Base-by-base conservation (phyloP, 2,797 vertebrate genomes). In the Acipenser transmontanus region DNA sequence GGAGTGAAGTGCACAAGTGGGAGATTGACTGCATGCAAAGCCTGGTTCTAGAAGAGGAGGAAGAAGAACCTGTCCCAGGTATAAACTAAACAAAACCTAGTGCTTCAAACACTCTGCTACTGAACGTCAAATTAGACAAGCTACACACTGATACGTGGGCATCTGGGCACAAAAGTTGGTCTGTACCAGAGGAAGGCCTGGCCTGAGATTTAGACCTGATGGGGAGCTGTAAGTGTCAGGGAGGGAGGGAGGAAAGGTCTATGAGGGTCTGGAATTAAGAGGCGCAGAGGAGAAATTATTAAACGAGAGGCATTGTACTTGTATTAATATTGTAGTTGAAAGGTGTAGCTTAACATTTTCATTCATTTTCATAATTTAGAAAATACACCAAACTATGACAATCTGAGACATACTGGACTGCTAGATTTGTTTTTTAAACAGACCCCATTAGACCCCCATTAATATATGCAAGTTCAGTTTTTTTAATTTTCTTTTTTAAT, bases 11-110 rank as follows among this genome's bases (percentile, higher is more conserved):
- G 63, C 85, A 89, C 56, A 86, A 88, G 69, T 91, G 86, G 85
- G 87, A 91, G 79, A 76, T 90, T 12, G 86, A 82, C 66, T 87
- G 84, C 69, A 85, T 90, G 85, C 86, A 80, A 69, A 76, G 72
- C 50, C 68, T 89, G 70, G 80, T 87, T 13, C 66, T 88, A 72
- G 87, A 91, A 0, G 83, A 88, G 52, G 68, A 69, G 50, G 68
- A 67, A 61, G 71, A 72, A 6, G 74, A 49, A 62, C 64, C 66
- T 6, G 34, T 68, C 66, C 20, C 71, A 80, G 84, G 87, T 90
- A 77, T 59, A 65, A 7, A 47, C 5, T 20, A 54, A 50, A 49
- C 12, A 14, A 11, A 7, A 17, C 20, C 2, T 47, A 49, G 20
- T 63, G 50, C 9, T 17, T 47, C 2, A 13, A 3, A 50, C 59